phyloP scores from a whole-genome alignment of 2,797 vertebrate species.

The Amblyraja radiata region DNA sequence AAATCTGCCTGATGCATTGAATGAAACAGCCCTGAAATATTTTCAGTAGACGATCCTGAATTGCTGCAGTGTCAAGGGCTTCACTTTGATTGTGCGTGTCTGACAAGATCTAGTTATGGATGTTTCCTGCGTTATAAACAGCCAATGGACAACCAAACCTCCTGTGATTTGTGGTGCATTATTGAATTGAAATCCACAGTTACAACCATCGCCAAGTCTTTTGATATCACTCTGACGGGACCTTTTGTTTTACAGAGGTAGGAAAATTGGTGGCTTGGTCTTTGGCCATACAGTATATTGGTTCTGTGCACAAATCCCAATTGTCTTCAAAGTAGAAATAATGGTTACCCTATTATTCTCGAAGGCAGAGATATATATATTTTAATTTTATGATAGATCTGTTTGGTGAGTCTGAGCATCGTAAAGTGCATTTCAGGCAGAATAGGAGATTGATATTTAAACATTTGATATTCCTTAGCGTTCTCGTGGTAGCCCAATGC shows the following conservation, averaged over 20 bases:
- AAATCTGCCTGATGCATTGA: neutral
- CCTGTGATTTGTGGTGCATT: neutral
- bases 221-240: neutral
- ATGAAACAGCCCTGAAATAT: neutral
- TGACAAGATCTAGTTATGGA: neutral
- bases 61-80: neutral
- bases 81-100: neutral
- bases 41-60: too few relatives aligned
- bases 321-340: neutral
- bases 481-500: neutral
- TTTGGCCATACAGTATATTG: conserved; percentile 5
- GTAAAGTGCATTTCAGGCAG: neutral
- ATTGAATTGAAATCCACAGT: conserved; percentile 1
- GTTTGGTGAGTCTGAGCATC: neutral
- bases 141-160: neutral
- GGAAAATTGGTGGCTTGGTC: neutral
- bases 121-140: neutral
- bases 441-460: neutral
- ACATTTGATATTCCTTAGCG: neutral
- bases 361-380: neutral
- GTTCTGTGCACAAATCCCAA: neutral
- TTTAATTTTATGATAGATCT: too few relatives aligned
- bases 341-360: neutral
- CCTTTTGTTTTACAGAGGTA: neutral
- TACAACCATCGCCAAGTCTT: neutral